These are phyloP conservation scores for Hippocampus kuda DNA, from an alignment of 2,797 vertebrate species.

Conservation along the genomic window DNA sequence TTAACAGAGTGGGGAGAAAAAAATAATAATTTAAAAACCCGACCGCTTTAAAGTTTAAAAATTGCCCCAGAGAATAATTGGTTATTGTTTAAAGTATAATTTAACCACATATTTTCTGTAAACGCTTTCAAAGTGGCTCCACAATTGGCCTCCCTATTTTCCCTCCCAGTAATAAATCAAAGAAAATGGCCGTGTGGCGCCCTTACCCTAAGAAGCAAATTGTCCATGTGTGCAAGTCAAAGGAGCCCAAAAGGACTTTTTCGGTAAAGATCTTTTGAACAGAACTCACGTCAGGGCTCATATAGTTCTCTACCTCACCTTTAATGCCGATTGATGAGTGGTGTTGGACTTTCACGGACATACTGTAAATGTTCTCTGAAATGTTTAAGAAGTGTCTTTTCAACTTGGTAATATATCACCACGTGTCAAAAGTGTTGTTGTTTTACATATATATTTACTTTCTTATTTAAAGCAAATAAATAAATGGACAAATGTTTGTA, in stretches of 20 bases:
- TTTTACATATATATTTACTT: slow-evolving; percentile 28
- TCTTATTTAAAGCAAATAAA: slow-evolving; percentile 64
- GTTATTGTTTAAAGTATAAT: slow-evolving; percentile 34
- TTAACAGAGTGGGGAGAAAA: slow-evolving; percentile 21
- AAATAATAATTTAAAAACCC: neutral
- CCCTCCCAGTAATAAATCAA: slow-evolving; percentile 62
- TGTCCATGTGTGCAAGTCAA: slow-evolving; percentile 40
- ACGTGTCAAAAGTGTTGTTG: slow-evolving; percentile 28
- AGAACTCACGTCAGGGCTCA: slow-evolving; percentile 48
- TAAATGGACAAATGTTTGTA: slow-evolving; percentile 40
- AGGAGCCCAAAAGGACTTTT: slow-evolving; percentile 38
- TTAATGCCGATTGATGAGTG: slow-evolving; percentile 48
- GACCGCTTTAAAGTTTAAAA: slow-evolving; percentile 36
- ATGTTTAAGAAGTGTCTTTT: slow-evolving; percentile 36
- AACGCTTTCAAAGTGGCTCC: neutral
- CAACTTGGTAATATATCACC: slow-evolving; percentile 31
- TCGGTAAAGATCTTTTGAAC: slow-evolving; percentile 31
- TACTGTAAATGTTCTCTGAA: slow-evolving; percentile 23
- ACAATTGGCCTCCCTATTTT: slow-evolving; percentile 38
- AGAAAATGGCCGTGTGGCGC: slow-evolving; percentile 48
- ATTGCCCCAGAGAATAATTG: slow-evolving; percentile 39
- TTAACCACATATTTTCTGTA: slow-evolving; percentile 47
- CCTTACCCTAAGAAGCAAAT: slow-evolving; percentile 15
- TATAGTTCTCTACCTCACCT: slow-evolving; percentile 81
- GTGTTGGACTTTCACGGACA: slow-evolving; percentile 39